Conservation (phyloP, 2,797 vertebrate genomes). For the Phataginus tetradactyla region DNA sequence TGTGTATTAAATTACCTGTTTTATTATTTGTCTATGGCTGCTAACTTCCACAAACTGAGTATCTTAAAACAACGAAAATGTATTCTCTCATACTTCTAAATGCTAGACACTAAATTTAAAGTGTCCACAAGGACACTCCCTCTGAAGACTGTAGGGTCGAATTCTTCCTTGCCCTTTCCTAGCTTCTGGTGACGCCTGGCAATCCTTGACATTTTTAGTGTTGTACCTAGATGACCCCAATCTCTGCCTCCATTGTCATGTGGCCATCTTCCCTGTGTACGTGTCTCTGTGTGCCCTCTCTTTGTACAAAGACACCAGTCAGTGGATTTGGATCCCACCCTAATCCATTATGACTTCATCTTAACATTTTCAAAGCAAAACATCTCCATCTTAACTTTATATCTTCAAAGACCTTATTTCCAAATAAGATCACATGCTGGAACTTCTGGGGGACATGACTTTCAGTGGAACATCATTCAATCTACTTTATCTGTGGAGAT, state of each 20-base stretch:
- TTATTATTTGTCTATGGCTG: not conserved
- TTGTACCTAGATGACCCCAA: not conserved
- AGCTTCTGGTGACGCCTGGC: not conserved
- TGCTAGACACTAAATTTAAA: not conserved
- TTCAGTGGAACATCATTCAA: not conserved
- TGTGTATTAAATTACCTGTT: not conserved
- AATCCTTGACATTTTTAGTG: not conserved
- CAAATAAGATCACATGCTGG: not conserved
- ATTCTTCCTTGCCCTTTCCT: not conserved
- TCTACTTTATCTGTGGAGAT: not conserved
- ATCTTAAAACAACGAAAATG: not conserved
- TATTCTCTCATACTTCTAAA: not conserved
- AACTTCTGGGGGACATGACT: not conserved
- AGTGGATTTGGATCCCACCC: not conserved
- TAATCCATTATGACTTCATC: not conserved
- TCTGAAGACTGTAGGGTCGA: not conserved
- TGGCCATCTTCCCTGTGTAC: not conserved
- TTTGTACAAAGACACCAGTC: not conserved
- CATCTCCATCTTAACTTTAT: not conserved
- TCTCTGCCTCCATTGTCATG: not conserved
- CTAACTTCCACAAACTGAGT: not conserved
- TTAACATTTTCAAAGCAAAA: not conserved
- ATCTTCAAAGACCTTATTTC: not conserved
- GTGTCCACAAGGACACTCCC: fast-evolving
- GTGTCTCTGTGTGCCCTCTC: not conserved